These are phyloP conservation scores for cattle (Bos taurus) DNA, from an alignment of 2,113 vertebrate species.

Conservation along the genomic window DNA sequence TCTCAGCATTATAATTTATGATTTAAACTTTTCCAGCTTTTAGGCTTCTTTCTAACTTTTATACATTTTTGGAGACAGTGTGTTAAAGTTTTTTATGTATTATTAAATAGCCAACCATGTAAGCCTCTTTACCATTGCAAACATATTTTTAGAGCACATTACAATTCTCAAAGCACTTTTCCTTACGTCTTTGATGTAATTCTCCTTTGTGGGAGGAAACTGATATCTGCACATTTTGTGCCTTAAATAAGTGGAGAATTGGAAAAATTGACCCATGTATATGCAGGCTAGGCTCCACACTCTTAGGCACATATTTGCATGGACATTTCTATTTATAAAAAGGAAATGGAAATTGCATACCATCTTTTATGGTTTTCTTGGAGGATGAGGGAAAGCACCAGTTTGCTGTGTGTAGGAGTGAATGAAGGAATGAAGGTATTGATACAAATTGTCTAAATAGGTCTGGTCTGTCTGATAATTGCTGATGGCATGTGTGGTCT, in stretches of 20 bases:
- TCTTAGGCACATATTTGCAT: not conserved
- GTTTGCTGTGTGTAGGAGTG: too few relatives aligned
- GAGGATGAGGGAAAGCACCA: not conserved
- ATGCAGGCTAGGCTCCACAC: not conserved
- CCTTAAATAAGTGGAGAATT: not conserved
- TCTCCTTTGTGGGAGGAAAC: not conserved
- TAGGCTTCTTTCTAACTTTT: not conserved
- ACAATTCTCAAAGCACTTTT: not conserved
- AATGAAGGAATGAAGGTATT: not conserved
- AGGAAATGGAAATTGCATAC: not conserved
- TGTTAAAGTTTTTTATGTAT: not conserved
- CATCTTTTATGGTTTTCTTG: not conserved
- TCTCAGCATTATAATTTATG: not conserved
- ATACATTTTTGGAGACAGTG: not conserved
- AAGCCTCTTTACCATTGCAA: not conserved
- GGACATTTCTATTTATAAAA: not conserved
- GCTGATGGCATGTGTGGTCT: not conserved
- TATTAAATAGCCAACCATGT: not conserved
- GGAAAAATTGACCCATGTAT: not conserved
- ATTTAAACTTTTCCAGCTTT: not conserved
- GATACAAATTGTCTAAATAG: fast-evolving
- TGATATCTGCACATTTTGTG: not conserved
- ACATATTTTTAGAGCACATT: not conserved
- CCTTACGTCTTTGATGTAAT: not conserved
- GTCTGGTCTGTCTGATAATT: fast-evolving